Base-by-base conservation (phyloP, 1,140 invertebrate species). In the Coptotermes formosanus region DNA sequence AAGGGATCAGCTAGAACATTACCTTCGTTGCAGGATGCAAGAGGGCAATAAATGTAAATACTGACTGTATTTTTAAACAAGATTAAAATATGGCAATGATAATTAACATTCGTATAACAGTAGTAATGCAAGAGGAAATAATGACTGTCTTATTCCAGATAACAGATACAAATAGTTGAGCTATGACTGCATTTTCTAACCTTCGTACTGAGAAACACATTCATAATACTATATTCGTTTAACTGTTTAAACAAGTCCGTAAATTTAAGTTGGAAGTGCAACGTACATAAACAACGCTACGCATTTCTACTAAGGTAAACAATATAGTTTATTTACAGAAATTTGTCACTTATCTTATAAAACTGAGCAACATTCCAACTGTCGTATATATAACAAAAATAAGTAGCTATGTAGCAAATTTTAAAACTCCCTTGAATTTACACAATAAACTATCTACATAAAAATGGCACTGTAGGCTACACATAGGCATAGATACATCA, bases 341-440 rank as follows among this genome's bases (percentile, higher is more conserved):
- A 75, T n/a, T 75, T 75, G 64, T 75, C 64, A 75, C 64, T 25
- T 75, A 12, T 69, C 64, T 69, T 69, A 75, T 75, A 75, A 75
- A 75, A 75, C 64, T 75, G 25, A 75, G 64, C 64, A 75, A 75
- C 30, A n/a, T 75, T 75, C 64, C n/a, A 75, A 75, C 64, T 75
- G n/a, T 75, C 64, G 30, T 75, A 75, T 30, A 30, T 75, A 30
- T 75, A 75, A 75, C 64, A 75, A 75, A 75, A 75, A 75, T 30
- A 75, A 30, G 64, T n/a, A 21, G 14, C 52, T 55, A 55, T 55
- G 19, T 21, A 55, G 19, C 52, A 21, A 12, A 55, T 55, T 55
- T 55, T 19, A 21, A 21, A 55, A 75, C 25, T n/a, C 64, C n/a
- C 2, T 30, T 30, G n/a, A 75, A 75, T 75, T 25, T 75, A 30